Conservation (phyloP, 2,888 invertebrate species). For the Pheosia tremula region DNA sequence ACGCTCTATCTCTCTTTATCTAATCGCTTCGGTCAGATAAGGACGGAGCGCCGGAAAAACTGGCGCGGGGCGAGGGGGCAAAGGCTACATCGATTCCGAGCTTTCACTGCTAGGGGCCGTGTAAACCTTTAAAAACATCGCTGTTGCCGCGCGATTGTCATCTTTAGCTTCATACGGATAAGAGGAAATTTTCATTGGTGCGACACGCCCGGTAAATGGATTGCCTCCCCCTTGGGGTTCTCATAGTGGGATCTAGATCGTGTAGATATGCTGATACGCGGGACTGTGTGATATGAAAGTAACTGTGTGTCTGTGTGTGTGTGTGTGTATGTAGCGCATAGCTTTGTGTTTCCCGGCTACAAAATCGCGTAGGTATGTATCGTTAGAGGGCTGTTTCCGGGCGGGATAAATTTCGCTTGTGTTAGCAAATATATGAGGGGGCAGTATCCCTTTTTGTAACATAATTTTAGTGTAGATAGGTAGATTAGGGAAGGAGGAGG, state of each 20-base stretch:
- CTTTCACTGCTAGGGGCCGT: slow-evolving; percentile 85
- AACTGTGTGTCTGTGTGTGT: slow-evolving; percentile 38
- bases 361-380: slow-evolving; percentile 69
- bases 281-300: slow-evolving; percentile 65
- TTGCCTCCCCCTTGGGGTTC: slow-evolving; percentile 84
- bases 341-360: slow-evolving; percentile 73
- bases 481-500: slow-evolving; percentile 83
- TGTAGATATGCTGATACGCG: slow-evolving; percentile 82
- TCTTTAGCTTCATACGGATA: slow-evolving; percentile 74
- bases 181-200: slow-evolving; percentile 70
- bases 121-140: slow-evolving; percentile 84
- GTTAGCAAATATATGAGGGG: slow-evolving; percentile 83
- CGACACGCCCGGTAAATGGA: slow-evolving; percentile 77
- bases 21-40: slow-evolving; percentile 83
- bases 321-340: slow-evolving; percentile 58
- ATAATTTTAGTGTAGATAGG: slow-evolving; percentile 83
- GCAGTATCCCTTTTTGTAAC: slow-evolving; percentile 82
- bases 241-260: slow-evolving; percentile 84
- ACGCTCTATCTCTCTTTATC: slow-evolving; percentile 85
- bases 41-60: slow-evolving; percentile 84
- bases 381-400: slow-evolving; percentile 73
- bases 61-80: slow-evolving; percentile 81
- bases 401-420: slow-evolving; percentile 82
- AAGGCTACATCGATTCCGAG: slow-evolving; percentile 85
- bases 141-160: slow-evolving; percentile 79